Percentiles rank a stretch among this genome's conserved stretches.
phyloP scores from a whole-genome alignment of 2,113 vertebrate genomes.

The Hippopotamus amphibius region DNA sequence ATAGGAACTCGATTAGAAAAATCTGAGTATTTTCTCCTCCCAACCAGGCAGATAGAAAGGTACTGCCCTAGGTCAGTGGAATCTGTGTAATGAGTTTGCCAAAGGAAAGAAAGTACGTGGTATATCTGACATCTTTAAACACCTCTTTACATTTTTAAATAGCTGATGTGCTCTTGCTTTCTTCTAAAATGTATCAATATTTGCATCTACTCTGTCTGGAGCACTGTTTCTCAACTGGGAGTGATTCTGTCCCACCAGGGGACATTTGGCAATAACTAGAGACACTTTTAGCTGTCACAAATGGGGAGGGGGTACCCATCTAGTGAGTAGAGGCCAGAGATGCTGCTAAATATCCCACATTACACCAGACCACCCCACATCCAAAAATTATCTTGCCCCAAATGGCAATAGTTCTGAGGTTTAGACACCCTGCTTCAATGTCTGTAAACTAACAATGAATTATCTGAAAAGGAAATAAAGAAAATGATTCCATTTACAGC shows the following conservation, averaged over 20 bases:
- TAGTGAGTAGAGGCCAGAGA: background rate
- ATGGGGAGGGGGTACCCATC: background rate
- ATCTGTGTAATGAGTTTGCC: background rate
- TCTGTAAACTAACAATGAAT: background rate
- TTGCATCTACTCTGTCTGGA: background rate
- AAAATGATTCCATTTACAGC: too few species aligned
- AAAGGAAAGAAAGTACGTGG: background rate
- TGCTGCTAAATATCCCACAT: background rate
- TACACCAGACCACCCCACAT: accelerated
- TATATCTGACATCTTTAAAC: background rate
- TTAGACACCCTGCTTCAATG: background rate
- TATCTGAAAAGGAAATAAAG: background rate
- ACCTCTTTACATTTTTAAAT: background rate
- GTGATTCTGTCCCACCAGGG: background rate
- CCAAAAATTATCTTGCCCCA: background rate
- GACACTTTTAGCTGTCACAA: background rate
- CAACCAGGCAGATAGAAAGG: background rate
- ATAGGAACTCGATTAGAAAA: background rate
- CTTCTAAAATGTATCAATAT: background rate
- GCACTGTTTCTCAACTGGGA: background rate
- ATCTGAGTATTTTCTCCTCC: background rate
- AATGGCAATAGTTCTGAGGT: background rate
- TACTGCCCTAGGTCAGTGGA: background rate
- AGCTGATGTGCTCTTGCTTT: background rate
- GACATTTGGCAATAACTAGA: background rate